Base-by-base conservation (phyloP, 2,113 vertebrate species). In the Hemiprocne comata region DNA sequence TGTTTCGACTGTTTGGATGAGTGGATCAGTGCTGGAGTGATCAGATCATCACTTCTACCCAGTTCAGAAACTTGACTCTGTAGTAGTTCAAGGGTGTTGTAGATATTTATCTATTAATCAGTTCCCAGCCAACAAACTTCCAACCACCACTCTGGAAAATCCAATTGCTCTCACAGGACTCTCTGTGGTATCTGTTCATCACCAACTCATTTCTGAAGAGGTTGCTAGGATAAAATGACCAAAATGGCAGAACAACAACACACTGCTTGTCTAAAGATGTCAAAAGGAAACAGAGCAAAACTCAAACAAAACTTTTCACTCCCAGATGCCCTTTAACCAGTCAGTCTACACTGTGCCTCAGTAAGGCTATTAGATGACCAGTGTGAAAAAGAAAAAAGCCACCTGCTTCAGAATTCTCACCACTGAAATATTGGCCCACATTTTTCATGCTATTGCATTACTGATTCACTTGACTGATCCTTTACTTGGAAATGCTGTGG, bases 401-500 rank as follows among this genome's bases (percentile, higher is more conserved):
- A 75, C 20, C 26, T 58, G 36, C 77, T 70, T n/a, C 73, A 74
- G 17, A 84, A 64, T 10, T 25, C 69, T 3, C 29, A 42, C n/a
- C 31, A 26, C 46, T 66, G 48, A 62, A 92, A 89, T 36, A 77
- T 0, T 44, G 25, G 40, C 44, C 77, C n/a, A 33, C 9, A 10
- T 72, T 90, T 61, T 36, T 61, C 67, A 33, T 23, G 58, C 28
- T 50, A 4, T 10, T 65, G 70, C 57, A 36, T 51, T 84, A 42
- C 70, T 64, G 73, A 94, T 75, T 81, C 65, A 72, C 29, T 81
- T 46, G 34, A 33, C 42, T 48, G 48, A 64, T 82, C 87, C 82
- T 73, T 92, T 84, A 84, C 76, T 92, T 91, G 92, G 92, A 95
- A 95, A 76, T 57, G 34, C 0, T 26, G 93, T 85, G 54, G 75